phyloP scores from a whole-genome alignment of 2,113 vertebrate genomes.

The Thalassarche chlororhynchos region DNA sequence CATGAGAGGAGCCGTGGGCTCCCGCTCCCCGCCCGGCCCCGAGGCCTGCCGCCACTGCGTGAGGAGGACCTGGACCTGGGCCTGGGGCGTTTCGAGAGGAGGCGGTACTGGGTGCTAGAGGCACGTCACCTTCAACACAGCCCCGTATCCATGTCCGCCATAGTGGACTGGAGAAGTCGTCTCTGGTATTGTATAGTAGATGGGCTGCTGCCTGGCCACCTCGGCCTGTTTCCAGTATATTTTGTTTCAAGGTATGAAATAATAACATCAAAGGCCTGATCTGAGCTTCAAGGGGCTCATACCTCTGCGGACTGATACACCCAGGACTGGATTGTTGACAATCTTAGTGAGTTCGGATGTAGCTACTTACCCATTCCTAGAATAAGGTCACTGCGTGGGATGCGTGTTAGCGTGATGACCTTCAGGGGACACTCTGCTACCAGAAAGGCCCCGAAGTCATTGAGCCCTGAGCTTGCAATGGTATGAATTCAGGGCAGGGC shows the following conservation, averaged over 20 bases:
- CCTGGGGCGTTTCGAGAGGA: too few relatives aligned
- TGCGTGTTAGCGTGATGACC: accelerated
- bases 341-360: accelerated
- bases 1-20: accelerated
- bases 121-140: background rate
- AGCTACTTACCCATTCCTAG: background rate
- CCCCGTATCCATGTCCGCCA: accelerated
- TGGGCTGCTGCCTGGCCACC: background rate
- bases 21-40: accelerated
- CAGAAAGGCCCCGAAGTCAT: background rate
- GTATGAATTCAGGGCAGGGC: background rate
- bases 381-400: background rate
- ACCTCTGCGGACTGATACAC: background rate
- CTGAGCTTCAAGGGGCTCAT: background rate
- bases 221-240: background rate
- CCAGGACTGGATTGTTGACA: background rate
- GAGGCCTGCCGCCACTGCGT: accelerated
- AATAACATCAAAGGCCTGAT: background rate
- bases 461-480: background rate
- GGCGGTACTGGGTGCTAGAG: background rate
- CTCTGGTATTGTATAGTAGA: accelerated
- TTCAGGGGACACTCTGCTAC: background rate
- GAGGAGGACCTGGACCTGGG: too few relatives aligned
- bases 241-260: background rate
- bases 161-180: accelerated